A percentile compares a stretch with the other conserved stretches of the same genome.
Evolutionary conservation across 2,113 vertebrate genomes (phyloP).

Genomic region (Paedocypris sp.): DNA sequence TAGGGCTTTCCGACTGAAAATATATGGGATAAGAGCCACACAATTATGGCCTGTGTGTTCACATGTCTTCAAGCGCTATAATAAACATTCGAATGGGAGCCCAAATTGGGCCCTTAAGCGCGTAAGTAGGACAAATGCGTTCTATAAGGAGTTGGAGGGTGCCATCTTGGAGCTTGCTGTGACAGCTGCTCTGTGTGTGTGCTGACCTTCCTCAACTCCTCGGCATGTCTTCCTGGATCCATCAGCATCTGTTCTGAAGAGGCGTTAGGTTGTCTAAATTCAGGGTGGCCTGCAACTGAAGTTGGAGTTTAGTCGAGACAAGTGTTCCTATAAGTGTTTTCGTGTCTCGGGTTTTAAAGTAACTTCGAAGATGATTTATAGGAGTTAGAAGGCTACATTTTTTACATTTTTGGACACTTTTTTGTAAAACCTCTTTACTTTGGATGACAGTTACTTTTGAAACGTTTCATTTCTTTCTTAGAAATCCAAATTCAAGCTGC

Average conservation of each 20-base stretch:
- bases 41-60: background rate
- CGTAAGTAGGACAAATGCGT: constrained; percentile 8
- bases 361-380: too few relatives aligned
- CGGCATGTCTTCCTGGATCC: background rate
- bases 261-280: constrained; percentile 11
- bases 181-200: constrained; percentile 16
- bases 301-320: background rate
- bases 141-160: constrained; percentile 9
- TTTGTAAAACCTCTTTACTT: too few relatives aligned
- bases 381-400: too few relatives aligned
- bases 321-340: too few relatives aligned
- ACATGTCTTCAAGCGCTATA: background rate
- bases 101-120: background rate
- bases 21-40: too few relatives aligned
- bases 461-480: too few relatives aligned
- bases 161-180: background rate
- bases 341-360: too few relatives aligned
- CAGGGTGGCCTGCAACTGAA: background rate
- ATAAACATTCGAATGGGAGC: background rate
- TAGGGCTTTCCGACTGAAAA: too few relatives aligned
- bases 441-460: too few relatives aligned
- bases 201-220: constrained; percentile 19
- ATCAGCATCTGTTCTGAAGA: constrained; percentile 16
- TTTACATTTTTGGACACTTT: too few relatives aligned
- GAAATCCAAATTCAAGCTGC: too few relatives aligned